Conservation (phyloP, 2,113 vertebrate genomes). For the Geococcyx californianus region DNA sequence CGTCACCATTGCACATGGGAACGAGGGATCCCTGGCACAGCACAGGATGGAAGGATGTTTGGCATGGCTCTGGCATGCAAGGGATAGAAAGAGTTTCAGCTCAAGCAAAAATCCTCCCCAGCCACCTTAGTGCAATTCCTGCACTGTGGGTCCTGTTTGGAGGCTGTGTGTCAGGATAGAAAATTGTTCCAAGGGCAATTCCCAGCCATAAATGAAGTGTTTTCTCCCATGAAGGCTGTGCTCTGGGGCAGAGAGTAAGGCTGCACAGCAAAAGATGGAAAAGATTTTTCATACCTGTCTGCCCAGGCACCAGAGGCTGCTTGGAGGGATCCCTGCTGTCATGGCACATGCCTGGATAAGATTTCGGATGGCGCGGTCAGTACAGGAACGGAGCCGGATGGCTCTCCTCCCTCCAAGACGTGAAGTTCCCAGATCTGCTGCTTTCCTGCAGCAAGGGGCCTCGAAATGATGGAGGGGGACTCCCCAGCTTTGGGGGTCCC, state of each 20-base stretch:
- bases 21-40: background rate
- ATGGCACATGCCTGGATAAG: background rate
- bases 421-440: background rate
- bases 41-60: background rate
- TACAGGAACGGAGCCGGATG: background rate
- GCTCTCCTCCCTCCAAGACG: background rate
- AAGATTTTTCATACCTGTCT: background rate
- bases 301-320: background rate
- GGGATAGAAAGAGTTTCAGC: background rate
- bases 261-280: background rate
- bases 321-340: background rate
- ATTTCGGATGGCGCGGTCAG: background rate
- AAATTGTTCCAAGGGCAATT: background rate
- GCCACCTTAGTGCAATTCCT: background rate
- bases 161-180: no score
- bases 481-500: background rate
- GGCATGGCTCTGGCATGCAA: no score
- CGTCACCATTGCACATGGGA: fast-evolving
- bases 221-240: fast-evolving
- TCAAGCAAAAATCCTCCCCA: background rate
- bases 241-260: background rate
- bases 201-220: background rate
- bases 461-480: background rate
- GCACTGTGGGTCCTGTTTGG: background rate
- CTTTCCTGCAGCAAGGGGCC: background rate